Evolutionary conservation across 2,113 vertebrate species (phyloP).

Genomic region (Ondatra zibethicus): DNA sequence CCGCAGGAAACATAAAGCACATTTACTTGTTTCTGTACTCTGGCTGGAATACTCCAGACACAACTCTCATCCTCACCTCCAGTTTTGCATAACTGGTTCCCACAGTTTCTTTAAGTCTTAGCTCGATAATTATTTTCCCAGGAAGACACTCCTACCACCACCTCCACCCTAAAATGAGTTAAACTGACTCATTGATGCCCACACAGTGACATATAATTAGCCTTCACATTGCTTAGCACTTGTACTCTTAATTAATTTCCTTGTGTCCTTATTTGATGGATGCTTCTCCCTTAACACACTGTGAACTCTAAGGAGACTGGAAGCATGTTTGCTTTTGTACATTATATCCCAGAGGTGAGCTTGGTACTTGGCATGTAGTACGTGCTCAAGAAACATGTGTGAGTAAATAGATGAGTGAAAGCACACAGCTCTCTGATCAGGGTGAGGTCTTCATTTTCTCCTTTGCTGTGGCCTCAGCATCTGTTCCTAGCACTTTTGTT

Average conservation of each 20-base stretch:
- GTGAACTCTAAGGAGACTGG: background rate
- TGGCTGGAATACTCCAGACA: background rate
- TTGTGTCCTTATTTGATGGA: conserved; percentile 40
- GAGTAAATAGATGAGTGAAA: background rate
- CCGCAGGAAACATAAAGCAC: background rate
- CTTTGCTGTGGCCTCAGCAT: background rate
- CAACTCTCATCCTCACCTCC: background rate
- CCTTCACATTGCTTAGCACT: background rate
- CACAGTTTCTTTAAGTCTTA: background rate
- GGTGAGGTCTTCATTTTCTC: background rate
- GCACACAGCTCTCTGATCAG: background rate
- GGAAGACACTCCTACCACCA: background rate
- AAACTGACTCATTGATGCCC: background rate
- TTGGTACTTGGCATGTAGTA: background rate
- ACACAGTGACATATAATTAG: conserved; percentile 34
- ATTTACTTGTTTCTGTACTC: background rate
- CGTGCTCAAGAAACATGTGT: conserved; percentile 22
- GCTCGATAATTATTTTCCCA: conserved; percentile 11
- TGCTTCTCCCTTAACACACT: background rate
- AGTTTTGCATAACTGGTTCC: background rate
- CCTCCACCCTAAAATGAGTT: background rate
- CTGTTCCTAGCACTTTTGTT: background rate
- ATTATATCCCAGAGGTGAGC: background rate
- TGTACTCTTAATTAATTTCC: conserved; percentile 51
- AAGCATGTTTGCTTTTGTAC: background rate